phyloP scores from a whole-genome alignment of 2,888 invertebrate species.

The Crepidodera aurea region DNA sequence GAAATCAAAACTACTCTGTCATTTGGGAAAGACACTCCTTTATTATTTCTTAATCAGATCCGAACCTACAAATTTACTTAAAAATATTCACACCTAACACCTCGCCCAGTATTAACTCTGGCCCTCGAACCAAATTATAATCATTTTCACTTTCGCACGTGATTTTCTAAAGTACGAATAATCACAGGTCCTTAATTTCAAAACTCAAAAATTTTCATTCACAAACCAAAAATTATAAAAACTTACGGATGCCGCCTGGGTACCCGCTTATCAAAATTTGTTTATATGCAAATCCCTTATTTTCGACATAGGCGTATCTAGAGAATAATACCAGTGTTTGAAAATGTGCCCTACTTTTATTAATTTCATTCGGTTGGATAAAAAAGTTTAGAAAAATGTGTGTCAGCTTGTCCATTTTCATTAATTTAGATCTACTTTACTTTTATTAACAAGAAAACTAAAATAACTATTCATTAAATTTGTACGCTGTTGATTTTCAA shows the following conservation, averaged over 20 bases:
- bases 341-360: too few species aligned
- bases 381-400: too few species aligned
- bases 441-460: too few species aligned
- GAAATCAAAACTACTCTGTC: too few species aligned
- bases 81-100: slow-evolving; percentile 21
- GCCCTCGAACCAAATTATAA: slow-evolving; percentile 12
- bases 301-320: slow-evolving; percentile 14
- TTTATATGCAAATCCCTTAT: slow-evolving; percentile 29
- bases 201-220: slow-evolving; percentile 24
- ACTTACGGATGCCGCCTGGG: neutral
- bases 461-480: too few species aligned
- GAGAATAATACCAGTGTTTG: too few species aligned
- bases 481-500: too few species aligned
- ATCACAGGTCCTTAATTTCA: slow-evolving; percentile 8
- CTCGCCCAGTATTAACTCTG: neutral
- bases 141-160: slow-evolving; percentile 30
- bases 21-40: neutral
- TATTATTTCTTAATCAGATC: neutral
- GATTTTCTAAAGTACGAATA: slow-evolving; percentile 17
- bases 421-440: too few species aligned
- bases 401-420: too few species aligned
- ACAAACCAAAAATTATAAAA: slow-evolving; percentile 20
- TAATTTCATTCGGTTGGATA: too few species aligned
- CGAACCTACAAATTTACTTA: neutral
- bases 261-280: slow-evolving; percentile 14